A percentile compares a stretch with the other conserved stretches of the same genome.
These are phyloP conservation scores for Lutraria lutraria DNA, from an alignment of 2,888 invertebrate species.

Conservation along the genomic window DNA sequence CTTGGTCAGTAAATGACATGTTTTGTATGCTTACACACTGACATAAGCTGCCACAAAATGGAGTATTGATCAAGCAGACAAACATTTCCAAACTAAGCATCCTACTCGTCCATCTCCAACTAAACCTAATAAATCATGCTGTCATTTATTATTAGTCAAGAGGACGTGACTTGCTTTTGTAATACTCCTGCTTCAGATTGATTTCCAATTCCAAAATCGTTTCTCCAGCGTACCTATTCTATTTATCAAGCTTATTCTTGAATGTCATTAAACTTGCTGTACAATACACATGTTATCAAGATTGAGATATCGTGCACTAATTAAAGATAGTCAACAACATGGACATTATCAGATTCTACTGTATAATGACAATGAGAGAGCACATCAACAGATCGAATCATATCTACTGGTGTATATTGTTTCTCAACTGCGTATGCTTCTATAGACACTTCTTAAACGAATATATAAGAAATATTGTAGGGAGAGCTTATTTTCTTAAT, in stretches of 20 bases:
- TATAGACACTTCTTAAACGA: neutral
- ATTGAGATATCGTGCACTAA: constrained; percentile 4
- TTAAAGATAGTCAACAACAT: neutral
- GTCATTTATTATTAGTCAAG: constrained; percentile 62
- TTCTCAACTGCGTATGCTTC: neutral
- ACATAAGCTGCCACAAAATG: neutral
- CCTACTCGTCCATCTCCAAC: constrained; percentile 9
- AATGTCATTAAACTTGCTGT: constrained; percentile 21
- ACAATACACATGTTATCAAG: constrained; percentile 1
- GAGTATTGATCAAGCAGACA: constrained; percentile 8
- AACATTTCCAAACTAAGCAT: constrained; percentile 13
- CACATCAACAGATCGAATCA: neutral
- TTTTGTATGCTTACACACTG: neutral
- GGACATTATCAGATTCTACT: neutral
- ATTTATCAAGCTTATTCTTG: constrained; percentile 26
- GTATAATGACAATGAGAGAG: neutral
- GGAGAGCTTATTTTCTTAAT: neutral
- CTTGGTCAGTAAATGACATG: constrained; percentile 11
- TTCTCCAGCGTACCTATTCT: constrained; percentile 33
- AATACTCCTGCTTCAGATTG: constrained; percentile 37
- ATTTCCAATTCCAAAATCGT: constrained; percentile 48
- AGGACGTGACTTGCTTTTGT: constrained; percentile 49
- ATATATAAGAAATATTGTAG: too few relatives aligned
- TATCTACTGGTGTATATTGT: neutral
- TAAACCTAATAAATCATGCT: constrained; percentile 67